Evolutionary conservation across 2,888 invertebrate species (phyloP), one percentile per base, ranked within the genome.

Genomic region (Frankliniella fusca): DNA sequence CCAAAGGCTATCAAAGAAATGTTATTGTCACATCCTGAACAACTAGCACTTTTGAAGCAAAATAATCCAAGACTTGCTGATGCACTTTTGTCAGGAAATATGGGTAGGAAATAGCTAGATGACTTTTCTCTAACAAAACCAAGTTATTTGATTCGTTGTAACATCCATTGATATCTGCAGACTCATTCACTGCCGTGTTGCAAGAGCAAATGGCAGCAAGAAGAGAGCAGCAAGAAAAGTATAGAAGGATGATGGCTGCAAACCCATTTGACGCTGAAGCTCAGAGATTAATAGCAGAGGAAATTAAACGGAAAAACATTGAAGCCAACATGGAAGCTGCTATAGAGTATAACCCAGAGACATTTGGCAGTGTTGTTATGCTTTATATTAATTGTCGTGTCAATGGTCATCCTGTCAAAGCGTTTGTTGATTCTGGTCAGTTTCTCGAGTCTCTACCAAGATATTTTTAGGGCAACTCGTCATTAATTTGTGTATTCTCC

Each of bases 311-410:
- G 87, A 95, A 97, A 87, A 99, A 99, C 88, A 97, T 99, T 84
- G 97, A 98, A 88, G 96, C 97, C 0, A 98, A 98, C 87, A 98
- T 99, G 98, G 97, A 98, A 87, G 97, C 97, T 0, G 99, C 99
- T 0, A 97, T 99, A 93, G 99, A 99, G 87, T 97, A 97, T 88
- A 97, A 98, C 89, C 99, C 99, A 0, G 99, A 99, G 89, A 97
- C 96, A 80, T 99, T 99, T 89, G 99, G 98, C 83, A 96, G 97
- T 54, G 98, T 99, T 80, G 94, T 96, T 81, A 99, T 99, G 99
- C 91, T 99, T 85, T 94, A 99, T 88, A 97, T 99, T 84, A 96
- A 98, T 88, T 98, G 99, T 88, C 94, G 93, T 88, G 98, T 99
- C 0, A 99, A 99, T 89, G 98, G 98, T 70, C 93, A 95, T 87